A percentile compares a stretch with the other conserved stretches of the same genome.
Evolutionary conservation across 1,140 invertebrate genomes (phyloP).

Genomic region (Pachyrhynchus sulphureomaculatus): DNA sequence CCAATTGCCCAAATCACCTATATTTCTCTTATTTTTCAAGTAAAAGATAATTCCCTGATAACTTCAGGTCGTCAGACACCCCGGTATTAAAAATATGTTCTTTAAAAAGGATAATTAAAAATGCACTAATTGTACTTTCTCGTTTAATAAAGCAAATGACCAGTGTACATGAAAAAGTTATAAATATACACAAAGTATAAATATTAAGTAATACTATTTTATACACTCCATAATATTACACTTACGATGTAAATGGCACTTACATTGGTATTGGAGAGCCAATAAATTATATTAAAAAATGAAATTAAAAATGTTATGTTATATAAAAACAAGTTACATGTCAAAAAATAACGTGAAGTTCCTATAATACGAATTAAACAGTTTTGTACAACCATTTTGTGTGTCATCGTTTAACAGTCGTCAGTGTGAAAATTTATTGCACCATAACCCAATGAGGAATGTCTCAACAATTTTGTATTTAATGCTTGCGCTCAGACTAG

Average conservation of each 20-base stretch:
- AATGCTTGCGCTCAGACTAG: conserved; percentile 35
- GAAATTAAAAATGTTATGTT: conserved; percentile 10
- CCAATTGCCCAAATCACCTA: too few species aligned
- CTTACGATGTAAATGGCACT: conserved; percentile 42
- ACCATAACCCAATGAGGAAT: conserved; percentile 30
- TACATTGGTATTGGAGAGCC: conserved; percentile 39
- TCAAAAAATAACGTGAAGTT: conserved; percentile 9
- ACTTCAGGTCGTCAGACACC: too few species aligned
- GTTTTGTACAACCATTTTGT: conserved; percentile 14
- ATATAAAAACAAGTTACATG: conserved; percentile 24
- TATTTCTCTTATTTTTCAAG: too few species aligned
- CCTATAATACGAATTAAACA: conserved; percentile 1
- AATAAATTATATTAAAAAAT: conserved; percentile 30
- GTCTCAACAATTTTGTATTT: conserved; percentile 26
- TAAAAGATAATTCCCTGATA: too few species aligned
- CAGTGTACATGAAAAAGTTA: conserved; percentile 37
- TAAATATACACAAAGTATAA: conserved; percentile 40
- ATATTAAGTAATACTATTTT: conserved; percentile 37
- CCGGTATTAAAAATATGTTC: too few species aligned
- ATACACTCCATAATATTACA: conserved; percentile 28
- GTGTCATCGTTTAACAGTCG: conserved; percentile 6
- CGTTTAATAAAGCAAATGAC: conserved; percentile 31
- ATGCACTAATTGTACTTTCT: conserved; percentile 2
- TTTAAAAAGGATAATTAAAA: too few species aligned
- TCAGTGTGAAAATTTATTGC: conserved; percentile 29